Evolutionary conservation across 2,113 vertebrate genomes (phyloP).

Genomic region (Lophius piscatorius): DNA sequence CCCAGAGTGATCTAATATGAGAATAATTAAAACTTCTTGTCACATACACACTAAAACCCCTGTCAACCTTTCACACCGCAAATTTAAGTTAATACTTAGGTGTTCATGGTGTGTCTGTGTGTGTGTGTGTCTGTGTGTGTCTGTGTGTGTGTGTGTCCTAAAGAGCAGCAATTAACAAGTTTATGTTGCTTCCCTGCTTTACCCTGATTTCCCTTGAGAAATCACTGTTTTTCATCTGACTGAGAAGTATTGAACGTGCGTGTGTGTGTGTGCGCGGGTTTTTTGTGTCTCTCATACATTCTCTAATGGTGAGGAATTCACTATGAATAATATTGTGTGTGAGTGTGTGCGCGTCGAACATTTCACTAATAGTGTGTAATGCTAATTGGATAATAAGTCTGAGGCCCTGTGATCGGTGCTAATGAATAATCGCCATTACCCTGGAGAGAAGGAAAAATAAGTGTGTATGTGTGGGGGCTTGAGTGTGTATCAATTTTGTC

Average conservation of each 20-base stretch:
- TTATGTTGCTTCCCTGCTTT: constrained; percentile 68
- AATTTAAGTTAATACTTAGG: constrained; percentile 39
- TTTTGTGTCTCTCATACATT: constrained; percentile 29
- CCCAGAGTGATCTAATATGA: constrained; percentile 43
- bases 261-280: constrained; percentile 20
- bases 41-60: constrained; percentile 31
- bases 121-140: constrained; percentile 15
- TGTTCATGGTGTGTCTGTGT: constrained; percentile 14
- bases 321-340: constrained; percentile 36
- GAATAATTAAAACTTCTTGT: constrained; percentile 59
- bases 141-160: constrained; percentile 37
- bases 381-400: constrained; percentile 63
- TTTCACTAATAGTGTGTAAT: constrained; percentile 58
- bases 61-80: constrained; percentile 25
- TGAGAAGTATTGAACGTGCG: constrained; percentile 42
- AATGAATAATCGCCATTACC: constrained; percentile 70
- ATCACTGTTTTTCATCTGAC: constrained; percentile 62
- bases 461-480: constrained; percentile 34
- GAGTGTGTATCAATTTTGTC: constrained; percentile 40
- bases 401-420: constrained; percentile 65
- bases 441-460: constrained; percentile 54
- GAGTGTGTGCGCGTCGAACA: constrained; percentile 24
- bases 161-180: constrained; percentile 60
- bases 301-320: constrained; percentile 40
- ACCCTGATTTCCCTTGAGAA: constrained; percentile 80